These are phyloP conservation scores for Dysdera silvatica DNA, from an alignment of 1,140 invertebrate species.

Conservation along the genomic window DNA sequence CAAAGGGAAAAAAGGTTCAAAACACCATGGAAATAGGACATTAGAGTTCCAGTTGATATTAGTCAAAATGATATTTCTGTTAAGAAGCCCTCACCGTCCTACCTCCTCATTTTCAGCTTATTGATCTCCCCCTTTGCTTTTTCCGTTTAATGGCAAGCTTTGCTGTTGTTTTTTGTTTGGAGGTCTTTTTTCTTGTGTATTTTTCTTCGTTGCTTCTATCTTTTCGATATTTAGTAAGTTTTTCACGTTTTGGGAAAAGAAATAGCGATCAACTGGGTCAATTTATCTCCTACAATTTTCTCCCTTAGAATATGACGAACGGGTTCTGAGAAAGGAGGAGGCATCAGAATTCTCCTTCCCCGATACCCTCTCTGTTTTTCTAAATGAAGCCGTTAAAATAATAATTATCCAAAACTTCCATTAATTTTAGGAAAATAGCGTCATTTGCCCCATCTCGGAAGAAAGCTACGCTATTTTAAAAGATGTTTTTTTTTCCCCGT, in stretches of 20 bases:
- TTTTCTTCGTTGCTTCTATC: not conserved
- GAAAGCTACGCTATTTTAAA: no score
- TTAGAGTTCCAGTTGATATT: no score
- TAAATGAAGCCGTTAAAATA: not conserved
- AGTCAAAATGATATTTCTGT: no score
- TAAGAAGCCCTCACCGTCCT: no score
- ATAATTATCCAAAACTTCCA: not conserved
- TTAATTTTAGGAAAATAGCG: no score
- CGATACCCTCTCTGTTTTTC: not conserved
- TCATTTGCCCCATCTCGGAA: no score
- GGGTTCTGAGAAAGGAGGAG: not conserved
- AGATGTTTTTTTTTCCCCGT: no score
- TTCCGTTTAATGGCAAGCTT: not conserved
- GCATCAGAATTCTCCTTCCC: not conserved
- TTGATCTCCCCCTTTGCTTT: not conserved
- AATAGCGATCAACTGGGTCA: not conserved
- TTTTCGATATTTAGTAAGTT: not conserved
- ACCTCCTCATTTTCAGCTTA: not conserved
- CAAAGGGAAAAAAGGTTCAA: no score
- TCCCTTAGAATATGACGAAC: not conserved
- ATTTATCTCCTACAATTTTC: not conserved
- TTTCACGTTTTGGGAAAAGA: no score
- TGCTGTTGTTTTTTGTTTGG: not conserved
- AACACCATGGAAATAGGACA: no score
- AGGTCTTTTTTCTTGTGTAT: not conserved